These are phyloP conservation scores for Falco novaeseelandiae DNA, from an alignment of 2,797 vertebrate species.

Conservation along the genomic window DNA sequence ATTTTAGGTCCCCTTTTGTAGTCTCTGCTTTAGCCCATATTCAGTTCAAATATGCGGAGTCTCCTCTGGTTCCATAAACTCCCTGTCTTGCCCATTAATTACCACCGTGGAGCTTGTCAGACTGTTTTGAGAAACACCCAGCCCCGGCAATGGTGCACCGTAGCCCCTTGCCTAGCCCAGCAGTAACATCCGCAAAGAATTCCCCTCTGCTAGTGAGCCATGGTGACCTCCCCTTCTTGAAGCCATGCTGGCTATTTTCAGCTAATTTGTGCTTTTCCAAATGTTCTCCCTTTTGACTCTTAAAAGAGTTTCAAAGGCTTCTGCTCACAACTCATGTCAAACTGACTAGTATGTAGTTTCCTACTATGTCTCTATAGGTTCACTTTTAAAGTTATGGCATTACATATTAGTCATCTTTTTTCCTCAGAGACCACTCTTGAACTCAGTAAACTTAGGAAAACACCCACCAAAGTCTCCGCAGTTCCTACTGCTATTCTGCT, in stretches of 20 bases:
- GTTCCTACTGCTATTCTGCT: slow-evolving; percentile 15
- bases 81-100: background rate
- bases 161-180: slow-evolving; percentile 14
- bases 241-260: slow-evolving; percentile 49
- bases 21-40: background rate
- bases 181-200: slow-evolving; percentile 63
- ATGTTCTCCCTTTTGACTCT: slow-evolving; percentile 75
- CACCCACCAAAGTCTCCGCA: slow-evolving; percentile 28
- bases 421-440: slow-evolving; percentile 58
- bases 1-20: background rate
- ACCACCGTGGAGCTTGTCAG: background rate
- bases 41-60: background rate
- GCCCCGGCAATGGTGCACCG: accelerated
- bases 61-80: background rate
- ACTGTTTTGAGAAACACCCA: background rate
- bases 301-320: slow-evolving; percentile 75
- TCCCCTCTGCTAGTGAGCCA: slow-evolving; percentile 67
- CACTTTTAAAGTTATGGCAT: slow-evolving; percentile 56
- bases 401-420: slow-evolving; percentile 61
- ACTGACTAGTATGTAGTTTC: slow-evolving; percentile 57
- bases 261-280: slow-evolving; percentile 67
- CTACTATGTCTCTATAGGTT: slow-evolving; percentile 61
- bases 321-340: slow-evolving; percentile 76
- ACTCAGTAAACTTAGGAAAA: slow-evolving; percentile 68
- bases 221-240: slow-evolving; percentile 75